Base-by-base conservation (phyloP, 2,797 vertebrate genomes). In the Sandelia bainsii region DNA sequence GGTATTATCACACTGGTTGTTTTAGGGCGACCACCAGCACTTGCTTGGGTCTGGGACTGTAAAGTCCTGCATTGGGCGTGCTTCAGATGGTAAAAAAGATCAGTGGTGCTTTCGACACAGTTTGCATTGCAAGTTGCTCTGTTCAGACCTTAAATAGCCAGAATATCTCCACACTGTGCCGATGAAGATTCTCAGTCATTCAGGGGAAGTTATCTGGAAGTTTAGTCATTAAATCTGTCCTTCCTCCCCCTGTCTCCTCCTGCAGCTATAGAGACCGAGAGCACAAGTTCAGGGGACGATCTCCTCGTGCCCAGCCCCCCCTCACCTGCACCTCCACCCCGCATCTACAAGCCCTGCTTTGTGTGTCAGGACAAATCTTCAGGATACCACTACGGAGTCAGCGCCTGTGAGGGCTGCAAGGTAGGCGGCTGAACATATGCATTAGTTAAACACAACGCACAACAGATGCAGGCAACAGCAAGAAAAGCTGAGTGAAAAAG, bases 351-450 rank as follows among this genome's bases (percentile, higher is more conserved):
- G 90, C 97, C 97, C 79, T 98, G 97, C 93, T 98, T 98, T 79
- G 97, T 98, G 32, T 98, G 97, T 92, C 96, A 98, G 93, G 97
- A 98, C 93, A 97, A 97, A 84, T 98, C 97, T 54, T 98, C 97
- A 0, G 97, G 97, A 69, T 98, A 98, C 92, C 97, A 98, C 93
- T 98, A 98, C 82, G 97, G 97, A 71, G 96, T 98, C 94, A 98
- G 97, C 69, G 97, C 97, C 71, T 98, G 97, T 42, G 97, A 98
- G 86, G 97, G 97, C 57, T 98, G 97, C 81, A 98, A 97, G 96
- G 97, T 98, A 91, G 94, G 93, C 52, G 46, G 27, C 34, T 1
- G 8, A 27, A 46, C 46, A 13, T 8, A 2, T 4, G 17, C 22
- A 2, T 29, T 8, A 22, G 12, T 17, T 37, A 3, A 32, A 73